A percentile compares a stretch with the other conserved stretches of the same genome.
Evolutionary conservation across 2,888 invertebrate species (phyloP).

Genomic region (Rhopalosiphum nymphaeae): DNA sequence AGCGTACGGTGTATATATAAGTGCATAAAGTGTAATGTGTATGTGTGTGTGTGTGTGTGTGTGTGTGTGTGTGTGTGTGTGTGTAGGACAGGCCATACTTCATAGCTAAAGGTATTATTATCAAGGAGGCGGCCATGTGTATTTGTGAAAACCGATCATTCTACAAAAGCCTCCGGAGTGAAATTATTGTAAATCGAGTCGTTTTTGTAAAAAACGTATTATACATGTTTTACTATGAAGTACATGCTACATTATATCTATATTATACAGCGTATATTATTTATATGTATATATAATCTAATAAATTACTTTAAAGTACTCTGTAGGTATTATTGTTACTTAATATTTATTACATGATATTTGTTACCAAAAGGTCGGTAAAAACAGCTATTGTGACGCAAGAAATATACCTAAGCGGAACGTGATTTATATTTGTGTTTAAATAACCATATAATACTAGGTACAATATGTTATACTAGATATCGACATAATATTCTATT

Average conservation of each 20-base stretch:
- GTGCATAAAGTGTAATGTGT: background rate
- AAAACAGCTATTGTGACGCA: background rate
- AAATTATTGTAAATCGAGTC: conserved; percentile 45
- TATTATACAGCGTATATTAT: background rate
- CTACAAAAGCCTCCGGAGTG: conserved; percentile 6
- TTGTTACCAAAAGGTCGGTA: background rate
- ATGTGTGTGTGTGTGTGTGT: background rate
- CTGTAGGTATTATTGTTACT: background rate
- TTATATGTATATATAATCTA: background rate
- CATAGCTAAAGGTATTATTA: background rate
- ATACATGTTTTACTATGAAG: background rate
- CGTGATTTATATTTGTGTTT: background rate
- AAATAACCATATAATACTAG: background rate
- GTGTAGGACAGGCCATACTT: background rate
- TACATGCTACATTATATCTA: background rate
- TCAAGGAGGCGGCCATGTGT: background rate
- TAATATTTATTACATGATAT: background rate
- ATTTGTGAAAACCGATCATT: conserved; percentile 35
- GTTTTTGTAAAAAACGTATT: background rate
- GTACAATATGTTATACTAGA: background rate
- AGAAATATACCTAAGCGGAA: background rate
- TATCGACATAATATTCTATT: background rate
- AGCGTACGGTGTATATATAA: background rate
- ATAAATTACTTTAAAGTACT: background rate
- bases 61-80: background rate